Percentiles rank a stretch among this genome's conserved stretches.
Evolutionary conservation across 2,888 invertebrate species (phyloP).

Genomic region (Hermaeophaga mercurialis): DNA sequence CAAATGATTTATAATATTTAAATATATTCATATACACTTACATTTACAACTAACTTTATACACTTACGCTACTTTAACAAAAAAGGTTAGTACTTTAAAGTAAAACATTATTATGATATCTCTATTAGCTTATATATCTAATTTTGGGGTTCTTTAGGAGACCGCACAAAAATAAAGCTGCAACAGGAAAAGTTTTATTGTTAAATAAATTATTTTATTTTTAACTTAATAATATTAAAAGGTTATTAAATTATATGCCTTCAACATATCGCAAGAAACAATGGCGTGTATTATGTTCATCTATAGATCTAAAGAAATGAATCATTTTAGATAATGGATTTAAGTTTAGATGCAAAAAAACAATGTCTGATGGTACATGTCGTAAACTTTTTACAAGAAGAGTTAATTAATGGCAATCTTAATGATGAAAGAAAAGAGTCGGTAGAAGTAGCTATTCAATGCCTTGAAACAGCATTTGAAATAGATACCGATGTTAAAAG

Average conservation of each 20-base stretch:
- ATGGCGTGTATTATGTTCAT: too few relatives aligned
- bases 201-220: not conserved
- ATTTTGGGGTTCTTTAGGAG: not conserved
- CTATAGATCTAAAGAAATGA: too few relatives aligned
- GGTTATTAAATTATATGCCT: too few relatives aligned
- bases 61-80: not conserved
- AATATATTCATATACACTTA: not conserved
- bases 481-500: constrained; percentile 56
- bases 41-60: too few relatives aligned
- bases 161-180: not conserved
- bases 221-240: not conserved
- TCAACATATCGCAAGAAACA: too few relatives aligned
- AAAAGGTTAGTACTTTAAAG: not conserved
- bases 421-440: constrained; percentile 66
- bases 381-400: constrained; percentile 49
- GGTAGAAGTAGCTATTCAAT: constrained; percentile 93
- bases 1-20: not conserved
- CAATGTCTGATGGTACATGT: constrained; percentile 46
- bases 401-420: constrained; percentile 45
- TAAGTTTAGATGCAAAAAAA: constrained; percentile 30
- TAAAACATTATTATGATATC: not conserved
- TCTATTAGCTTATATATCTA: not conserved
- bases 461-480: constrained; percentile 88
- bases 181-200: not conserved
- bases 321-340: constrained; percentile 27